Evolutionary conservation across 2,888 invertebrate species (phyloP).

Genomic region (Sturmia bella): DNA sequence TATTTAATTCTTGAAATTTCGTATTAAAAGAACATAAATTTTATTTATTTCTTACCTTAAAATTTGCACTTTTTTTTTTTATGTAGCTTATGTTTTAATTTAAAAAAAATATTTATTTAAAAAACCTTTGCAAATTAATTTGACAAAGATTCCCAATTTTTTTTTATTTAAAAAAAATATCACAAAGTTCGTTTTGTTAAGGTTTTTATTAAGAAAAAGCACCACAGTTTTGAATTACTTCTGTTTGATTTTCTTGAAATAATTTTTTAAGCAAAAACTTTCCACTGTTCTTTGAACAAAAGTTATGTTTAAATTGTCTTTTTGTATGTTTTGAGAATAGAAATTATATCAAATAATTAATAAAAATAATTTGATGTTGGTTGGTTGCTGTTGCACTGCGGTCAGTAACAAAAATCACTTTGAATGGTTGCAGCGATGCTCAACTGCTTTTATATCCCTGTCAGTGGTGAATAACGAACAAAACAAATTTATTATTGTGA

Average conservation of each 20-base stretch:
- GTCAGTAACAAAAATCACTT: conserved; percentile 79
- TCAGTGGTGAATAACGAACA: conserved; percentile 70
- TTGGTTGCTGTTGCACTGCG: conserved; percentile 71
- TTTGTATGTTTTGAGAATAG: conserved; percentile 28
- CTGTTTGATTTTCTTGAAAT: conserved; percentile 9
- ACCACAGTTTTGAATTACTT: conserved; percentile 47
- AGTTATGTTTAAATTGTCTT: conserved; percentile 30
- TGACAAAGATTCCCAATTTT: conserved; percentile 57
- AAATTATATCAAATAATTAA: conserved; percentile 47
- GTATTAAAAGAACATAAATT: no score
- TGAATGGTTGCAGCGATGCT: conserved; percentile 78
- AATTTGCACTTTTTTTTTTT: conserved; percentile 64
- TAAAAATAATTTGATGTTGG: conserved; percentile 57
- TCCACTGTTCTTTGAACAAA: conserved; percentile 42
- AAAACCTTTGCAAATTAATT: conserved; percentile 49
- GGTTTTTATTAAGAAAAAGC: conserved; percentile 30
- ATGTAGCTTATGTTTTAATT: conserved; percentile 37
- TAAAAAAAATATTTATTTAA: conserved; percentile 38
- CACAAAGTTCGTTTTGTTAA: conserved; percentile 52
- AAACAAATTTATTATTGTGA: conserved; percentile 59
- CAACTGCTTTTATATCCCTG: conserved; percentile 78
- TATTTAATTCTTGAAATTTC: no score
- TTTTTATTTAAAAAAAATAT: conserved; percentile 60
- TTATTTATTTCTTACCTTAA: conserved; percentile 64
- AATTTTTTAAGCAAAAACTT: conserved; percentile 34